These are phyloP conservation scores for Planococcus citri DNA, from an alignment of 1,140 invertebrate genomes.

Conservation along the genomic window DNA sequence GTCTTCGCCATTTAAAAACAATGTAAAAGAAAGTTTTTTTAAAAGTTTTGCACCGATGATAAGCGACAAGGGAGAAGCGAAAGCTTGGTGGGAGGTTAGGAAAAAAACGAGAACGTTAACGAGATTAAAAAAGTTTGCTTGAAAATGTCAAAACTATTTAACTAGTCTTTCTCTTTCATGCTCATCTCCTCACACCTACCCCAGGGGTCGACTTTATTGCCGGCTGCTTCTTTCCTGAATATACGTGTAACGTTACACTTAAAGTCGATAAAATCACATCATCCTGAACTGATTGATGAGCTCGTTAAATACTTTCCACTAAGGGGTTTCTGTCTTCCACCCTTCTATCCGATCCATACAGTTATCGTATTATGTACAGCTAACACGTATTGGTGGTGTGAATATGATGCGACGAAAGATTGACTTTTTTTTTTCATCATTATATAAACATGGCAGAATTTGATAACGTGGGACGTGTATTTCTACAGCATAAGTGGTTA, in stretches of 20 bases:
- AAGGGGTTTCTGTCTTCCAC: too few species aligned
- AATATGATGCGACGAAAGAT: too few species aligned
- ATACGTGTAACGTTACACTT: slow-evolving; percentile 15
- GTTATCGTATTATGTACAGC: too few species aligned
- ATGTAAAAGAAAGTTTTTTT: neutral
- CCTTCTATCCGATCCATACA: too few species aligned
- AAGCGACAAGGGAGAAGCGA: too few species aligned
- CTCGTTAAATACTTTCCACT: slow-evolving; percentile 14
- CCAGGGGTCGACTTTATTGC: neutral
- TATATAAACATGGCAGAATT: too few species aligned
- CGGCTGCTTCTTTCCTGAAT: too few species aligned
- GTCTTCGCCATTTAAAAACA: neutral
- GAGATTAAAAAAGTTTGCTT: slow-evolving; percentile 1
- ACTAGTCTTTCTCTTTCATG: neutral
- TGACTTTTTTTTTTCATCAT: too few species aligned
- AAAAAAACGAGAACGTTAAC: slow-evolving; percentile 5
- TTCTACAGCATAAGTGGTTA: too few species aligned
- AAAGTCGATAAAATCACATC: slow-evolving; percentile 17
- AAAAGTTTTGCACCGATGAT: neutral
- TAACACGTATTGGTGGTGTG: too few species aligned
- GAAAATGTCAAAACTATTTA: slow-evolving; percentile 20
- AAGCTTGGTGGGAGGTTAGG: neutral
- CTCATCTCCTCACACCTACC: neutral
- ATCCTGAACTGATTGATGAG: slow-evolving; percentile 11
- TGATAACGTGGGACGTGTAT: too few species aligned